These are phyloP conservation scores for Neodon shergylaensis DNA, from an alignment of 2,113 vertebrate genomes.

Conservation along the genomic window DNA sequence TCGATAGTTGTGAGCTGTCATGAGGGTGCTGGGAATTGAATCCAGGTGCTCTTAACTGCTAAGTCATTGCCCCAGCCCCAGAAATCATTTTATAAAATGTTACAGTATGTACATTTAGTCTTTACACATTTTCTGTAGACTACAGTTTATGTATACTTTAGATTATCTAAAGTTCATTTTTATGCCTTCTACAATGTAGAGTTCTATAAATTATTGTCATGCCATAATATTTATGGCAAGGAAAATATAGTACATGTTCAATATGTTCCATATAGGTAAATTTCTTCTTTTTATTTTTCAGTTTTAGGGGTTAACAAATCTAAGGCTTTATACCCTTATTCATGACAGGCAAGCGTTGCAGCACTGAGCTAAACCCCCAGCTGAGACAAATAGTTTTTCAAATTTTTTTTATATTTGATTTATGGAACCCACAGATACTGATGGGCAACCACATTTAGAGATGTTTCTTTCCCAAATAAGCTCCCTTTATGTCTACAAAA, in stretches of 20 bases:
- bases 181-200: background rate
- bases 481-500: constrained; percentile 65
- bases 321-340: background rate
- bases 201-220: background rate
- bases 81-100: background rate
- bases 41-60: background rate
- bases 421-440: background rate
- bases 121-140: background rate
- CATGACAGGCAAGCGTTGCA: background rate
- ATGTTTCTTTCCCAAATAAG: constrained; percentile 40
- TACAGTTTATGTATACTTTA: background rate
- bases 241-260: background rate
- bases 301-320: background rate
- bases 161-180: background rate
- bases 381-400: background rate
- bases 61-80: background rate
- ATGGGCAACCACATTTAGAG: background rate
- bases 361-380: background rate
- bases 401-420: background rate
- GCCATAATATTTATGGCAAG: background rate
- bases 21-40: background rate
- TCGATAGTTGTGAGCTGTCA: background rate
- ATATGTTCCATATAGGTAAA: background rate
- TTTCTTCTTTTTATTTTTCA: background rate
- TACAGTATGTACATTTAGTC: background rate